Evolutionary conservation across 2,888 invertebrate genomes (phyloP).

Genomic region (Coenonympha arcania): DNA sequence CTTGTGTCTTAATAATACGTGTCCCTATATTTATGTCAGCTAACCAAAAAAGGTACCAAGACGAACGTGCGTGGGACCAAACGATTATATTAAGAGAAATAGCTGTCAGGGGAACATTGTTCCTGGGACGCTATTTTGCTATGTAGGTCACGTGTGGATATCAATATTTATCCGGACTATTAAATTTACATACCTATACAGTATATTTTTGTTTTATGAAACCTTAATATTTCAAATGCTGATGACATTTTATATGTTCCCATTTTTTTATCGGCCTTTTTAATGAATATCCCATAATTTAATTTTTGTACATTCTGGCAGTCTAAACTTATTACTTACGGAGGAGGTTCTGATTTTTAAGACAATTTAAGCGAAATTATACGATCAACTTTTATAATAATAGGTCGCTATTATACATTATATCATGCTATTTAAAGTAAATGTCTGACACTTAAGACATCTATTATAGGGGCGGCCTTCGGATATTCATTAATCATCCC

Average conservation of each 20-base stretch:
- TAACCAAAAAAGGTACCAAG: neutral
- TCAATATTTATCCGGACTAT: slow-evolving; percentile 1
- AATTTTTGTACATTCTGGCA: too few species aligned
- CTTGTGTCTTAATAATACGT: neutral
- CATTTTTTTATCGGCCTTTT: too few species aligned
- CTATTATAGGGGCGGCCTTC: neutral
- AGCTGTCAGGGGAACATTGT: neutral
- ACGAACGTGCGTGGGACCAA: neutral
- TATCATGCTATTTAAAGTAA: too few species aligned
- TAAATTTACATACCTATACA: neutral
- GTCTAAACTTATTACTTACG: too few species aligned
- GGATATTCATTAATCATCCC: slow-evolving; percentile 1
- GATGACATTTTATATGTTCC: too few species aligned
- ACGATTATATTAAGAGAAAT: neutral
- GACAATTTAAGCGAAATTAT: too few species aligned
- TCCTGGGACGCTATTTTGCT: neutral
- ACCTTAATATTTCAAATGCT: neutral
- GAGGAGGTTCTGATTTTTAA: too few species aligned
- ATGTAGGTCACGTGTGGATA: neutral
- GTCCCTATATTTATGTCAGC: neutral
- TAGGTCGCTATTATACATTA: too few species aligned
- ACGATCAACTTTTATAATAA: too few species aligned
- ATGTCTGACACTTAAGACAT: neutral
- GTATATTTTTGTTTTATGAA: neutral
- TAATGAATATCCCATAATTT: too few species aligned